Evolutionary conservation across 1,140 invertebrate species (phyloP).

Genomic region (Drosophila equinoxialis): DNA sequence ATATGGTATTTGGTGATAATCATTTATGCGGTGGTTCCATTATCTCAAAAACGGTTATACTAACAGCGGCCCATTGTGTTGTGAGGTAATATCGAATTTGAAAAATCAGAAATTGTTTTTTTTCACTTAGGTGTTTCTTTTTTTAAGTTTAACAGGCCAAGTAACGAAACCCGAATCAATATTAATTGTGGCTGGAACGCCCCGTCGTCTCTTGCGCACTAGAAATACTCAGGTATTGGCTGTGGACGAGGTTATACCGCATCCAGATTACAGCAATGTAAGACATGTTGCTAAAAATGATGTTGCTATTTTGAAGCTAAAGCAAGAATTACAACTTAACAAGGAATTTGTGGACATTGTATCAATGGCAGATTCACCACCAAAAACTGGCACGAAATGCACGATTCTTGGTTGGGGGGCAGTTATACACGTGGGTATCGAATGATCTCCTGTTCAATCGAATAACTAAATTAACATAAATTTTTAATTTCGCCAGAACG

Average conservation of each 20-base stretch:
- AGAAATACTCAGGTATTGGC: conserved; percentile 15
- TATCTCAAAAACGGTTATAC: conserved; percentile 29
- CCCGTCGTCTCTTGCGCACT: conserved; percentile 36
- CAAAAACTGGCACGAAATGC: conserved; percentile 22
- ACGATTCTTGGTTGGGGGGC: conserved; percentile 65
- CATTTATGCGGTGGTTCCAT: conserved; percentile 63
- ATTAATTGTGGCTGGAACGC: conserved; percentile 46
- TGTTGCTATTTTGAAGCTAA: conserved; percentile 43
- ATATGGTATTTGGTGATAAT: conserved; percentile 46
- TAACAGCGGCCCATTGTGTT: conserved; percentile 69
- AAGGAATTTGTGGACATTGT: not conserved
- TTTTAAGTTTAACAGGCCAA: not conserved
- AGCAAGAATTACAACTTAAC: not conserved
- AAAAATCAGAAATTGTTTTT: too few relatives aligned
- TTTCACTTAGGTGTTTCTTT: not conserved
- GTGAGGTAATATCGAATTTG: too few relatives aligned
- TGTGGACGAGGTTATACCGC: conserved; percentile 24
- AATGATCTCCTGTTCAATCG: too few relatives aligned
- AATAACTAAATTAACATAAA: too few relatives aligned
- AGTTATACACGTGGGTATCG: conserved; percentile 48
- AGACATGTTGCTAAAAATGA: conserved; percentile 11
- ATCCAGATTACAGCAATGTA: conserved; percentile 36
- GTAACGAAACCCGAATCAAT: not conserved
- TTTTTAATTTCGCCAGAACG: conserved; percentile 17
- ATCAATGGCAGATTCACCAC: not conserved